Evolutionary conservation across 2,888 invertebrate species (phyloP), one percentile per base, ranked within the genome.

Genomic region (Cheilosia impressa): DNA sequence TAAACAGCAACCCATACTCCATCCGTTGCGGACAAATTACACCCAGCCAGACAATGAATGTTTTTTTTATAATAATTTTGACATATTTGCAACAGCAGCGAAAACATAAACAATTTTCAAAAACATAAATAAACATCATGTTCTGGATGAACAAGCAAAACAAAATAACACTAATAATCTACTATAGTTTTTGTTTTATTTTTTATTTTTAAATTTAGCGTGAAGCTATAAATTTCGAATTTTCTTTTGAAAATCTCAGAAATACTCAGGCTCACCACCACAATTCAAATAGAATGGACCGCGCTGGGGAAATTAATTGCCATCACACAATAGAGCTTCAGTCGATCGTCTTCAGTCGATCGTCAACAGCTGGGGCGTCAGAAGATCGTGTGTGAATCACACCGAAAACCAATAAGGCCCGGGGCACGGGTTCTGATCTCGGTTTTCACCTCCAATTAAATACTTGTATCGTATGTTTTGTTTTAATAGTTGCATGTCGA

Each of bases 401-500:
- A 38, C 50, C 31, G 31, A 31, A 57, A 71, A 43, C 34, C 27
- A 52, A 41, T 41, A 27, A 9, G 24, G 19, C 22, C 47, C 50
- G 31, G 66, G 71, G 76, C 75, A 80, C 58, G 75, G 65, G 80
- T 75, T 84, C 72, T 62, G 53, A 27, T 63, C 75, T 66, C 38
- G 45, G 50, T 45, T 71, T 77, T 81, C 81, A 81, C 71, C 85
- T 81, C 81, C 77, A 81, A 81, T 81, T 81, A 81, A 68, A 85
- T 65, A 24, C 41, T 62, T 72, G 76, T 72, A 55, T 72, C 81
- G 76, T 68, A 72, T 72, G 62, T 79, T 76, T 38, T 24, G n/a
- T 60, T 62, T 72, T 85, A 81, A 85, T 85, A 81, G 85, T 68
- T 77, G 52, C 57, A 69, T 81, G 85, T 81, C 81, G 76, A 85